Conservation (phyloP, 1,140 invertebrate genomes). For the Lethrus apterus region DNA sequence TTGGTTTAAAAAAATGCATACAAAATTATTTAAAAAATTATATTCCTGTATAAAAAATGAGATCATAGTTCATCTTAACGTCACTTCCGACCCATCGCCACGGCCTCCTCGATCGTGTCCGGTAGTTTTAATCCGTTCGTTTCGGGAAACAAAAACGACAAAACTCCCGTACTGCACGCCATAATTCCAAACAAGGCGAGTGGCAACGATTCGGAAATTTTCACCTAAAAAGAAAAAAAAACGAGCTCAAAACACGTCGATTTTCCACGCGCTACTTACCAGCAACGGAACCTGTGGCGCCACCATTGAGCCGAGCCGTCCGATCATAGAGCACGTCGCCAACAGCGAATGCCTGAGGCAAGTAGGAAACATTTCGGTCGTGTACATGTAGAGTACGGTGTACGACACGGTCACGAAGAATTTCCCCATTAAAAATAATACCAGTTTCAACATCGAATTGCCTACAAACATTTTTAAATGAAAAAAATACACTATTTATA, state of each 20-base stretch:
- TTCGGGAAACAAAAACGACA: conserved; percentile 60
- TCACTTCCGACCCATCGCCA: conserved; percentile 4
- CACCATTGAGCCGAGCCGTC: conserved; percentile 60
- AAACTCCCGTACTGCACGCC: conserved; percentile 49
- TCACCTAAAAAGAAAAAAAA: conserved; percentile 38
- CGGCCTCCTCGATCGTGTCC: conserved; percentile 48
- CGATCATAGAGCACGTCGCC: conserved; percentile 56
- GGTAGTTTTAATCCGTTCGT: conserved; percentile 56
- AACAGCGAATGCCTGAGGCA: conserved; percentile 42
- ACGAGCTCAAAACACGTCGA: not conserved
- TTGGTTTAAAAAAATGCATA: conserved; percentile 2
- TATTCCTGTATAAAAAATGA: conserved; percentile 1
- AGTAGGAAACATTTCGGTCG: conserved; percentile 49
- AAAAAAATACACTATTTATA: not conserved
- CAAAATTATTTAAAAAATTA: conserved; percentile 1
- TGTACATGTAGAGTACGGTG: conserved; percentile 45
- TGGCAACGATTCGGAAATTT: conserved; percentile 49
- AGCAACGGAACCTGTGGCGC: conserved; percentile 63
- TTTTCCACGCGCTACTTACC: no score
- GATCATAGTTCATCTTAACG: conserved; percentile 42
- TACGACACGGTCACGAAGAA: conserved; percentile 48
- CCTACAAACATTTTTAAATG: no score
- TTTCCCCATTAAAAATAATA: conserved; percentile 47
- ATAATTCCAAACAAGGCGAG: conserved; percentile 54
- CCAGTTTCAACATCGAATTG: no score